These are phyloP conservation scores for Rhyacophila evoluta DNA, from an alignment of 2,888 invertebrate genomes.

Conservation along the genomic window DNA sequence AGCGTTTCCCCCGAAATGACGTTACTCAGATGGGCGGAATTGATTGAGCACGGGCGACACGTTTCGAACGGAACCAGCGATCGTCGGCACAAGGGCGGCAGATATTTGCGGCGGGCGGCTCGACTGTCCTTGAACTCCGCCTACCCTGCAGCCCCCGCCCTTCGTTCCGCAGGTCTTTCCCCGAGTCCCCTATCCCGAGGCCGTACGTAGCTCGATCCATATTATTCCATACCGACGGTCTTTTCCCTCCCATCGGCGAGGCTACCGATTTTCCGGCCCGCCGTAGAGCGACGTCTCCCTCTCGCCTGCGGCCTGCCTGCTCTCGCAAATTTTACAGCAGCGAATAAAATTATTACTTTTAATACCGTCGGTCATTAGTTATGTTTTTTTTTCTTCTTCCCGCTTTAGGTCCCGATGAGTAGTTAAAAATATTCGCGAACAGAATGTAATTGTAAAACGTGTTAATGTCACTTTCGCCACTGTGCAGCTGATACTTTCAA, in stretches of 20 bases:
- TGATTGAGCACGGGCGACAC: constrained; percentile 20
- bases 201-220: constrained; percentile 34
- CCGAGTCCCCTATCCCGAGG: constrained; percentile 25
- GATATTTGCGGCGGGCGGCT: constrained; percentile 32
- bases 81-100: constrained; percentile 23
- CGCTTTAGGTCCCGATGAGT: neutral
- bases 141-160: constrained; percentile 22
- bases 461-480: neutral
- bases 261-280: constrained; percentile 9
- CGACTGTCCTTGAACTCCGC: constrained; percentile 43
- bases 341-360: constrained; percentile 11
- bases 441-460: neutral
- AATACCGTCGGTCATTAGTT: neutral
- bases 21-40: neutral
- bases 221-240: constrained; percentile 27
- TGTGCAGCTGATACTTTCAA: too few species aligned
- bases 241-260: neutral
- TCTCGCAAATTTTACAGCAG: neutral
- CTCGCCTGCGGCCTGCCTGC: neutral
- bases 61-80: neutral
- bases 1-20: neutral
- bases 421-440: neutral
- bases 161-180: constrained; percentile 6
- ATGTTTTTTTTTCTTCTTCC: neutral
- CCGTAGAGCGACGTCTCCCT: neutral